Percentiles rank a stretch among this genome's conserved stretches.
These are phyloP conservation scores for Felis chaus DNA, from an alignment of 2,113 vertebrate genomes.

Conservation along the genomic window DNA sequence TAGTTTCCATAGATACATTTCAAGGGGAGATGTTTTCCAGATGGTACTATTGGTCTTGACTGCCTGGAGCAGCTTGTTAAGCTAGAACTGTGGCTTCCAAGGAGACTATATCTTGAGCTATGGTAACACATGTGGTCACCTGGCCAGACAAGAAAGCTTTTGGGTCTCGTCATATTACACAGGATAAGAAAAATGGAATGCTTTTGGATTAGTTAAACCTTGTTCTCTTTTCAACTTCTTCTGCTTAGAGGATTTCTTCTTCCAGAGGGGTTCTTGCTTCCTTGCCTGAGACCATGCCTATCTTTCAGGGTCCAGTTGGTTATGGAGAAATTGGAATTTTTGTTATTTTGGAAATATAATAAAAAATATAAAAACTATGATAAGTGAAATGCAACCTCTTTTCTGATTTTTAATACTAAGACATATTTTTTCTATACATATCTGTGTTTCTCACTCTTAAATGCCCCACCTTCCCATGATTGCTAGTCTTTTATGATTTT, in stretches of 20 bases:
- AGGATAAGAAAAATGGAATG: background rate
- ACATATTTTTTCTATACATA: background rate
- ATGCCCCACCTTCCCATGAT: background rate
- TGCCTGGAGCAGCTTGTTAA: background rate
- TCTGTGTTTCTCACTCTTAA: background rate
- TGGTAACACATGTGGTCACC: background rate
- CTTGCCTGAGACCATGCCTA: background rate
- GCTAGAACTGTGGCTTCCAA: background rate
- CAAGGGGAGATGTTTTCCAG: background rate
- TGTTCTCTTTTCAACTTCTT: background rate
- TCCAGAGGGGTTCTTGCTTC: background rate
- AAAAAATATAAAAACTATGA: background rate
- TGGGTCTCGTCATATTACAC: background rate
- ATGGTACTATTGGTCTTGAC: background rate
- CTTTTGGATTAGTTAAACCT: background rate
- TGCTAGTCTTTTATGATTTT: background rate
- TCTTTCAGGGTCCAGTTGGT: background rate
- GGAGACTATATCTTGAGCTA: background rate
- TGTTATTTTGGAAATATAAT: constrained; percentile 29
- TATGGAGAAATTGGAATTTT: background rate
- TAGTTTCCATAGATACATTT: background rate
- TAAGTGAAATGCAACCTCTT: background rate
- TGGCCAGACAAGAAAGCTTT: background rate
- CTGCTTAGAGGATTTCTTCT: background rate
- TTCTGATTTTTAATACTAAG: background rate